Evolutionary conservation across 2,888 invertebrate species (phyloP).

Genomic region (Hemithea aestivaria): DNA sequence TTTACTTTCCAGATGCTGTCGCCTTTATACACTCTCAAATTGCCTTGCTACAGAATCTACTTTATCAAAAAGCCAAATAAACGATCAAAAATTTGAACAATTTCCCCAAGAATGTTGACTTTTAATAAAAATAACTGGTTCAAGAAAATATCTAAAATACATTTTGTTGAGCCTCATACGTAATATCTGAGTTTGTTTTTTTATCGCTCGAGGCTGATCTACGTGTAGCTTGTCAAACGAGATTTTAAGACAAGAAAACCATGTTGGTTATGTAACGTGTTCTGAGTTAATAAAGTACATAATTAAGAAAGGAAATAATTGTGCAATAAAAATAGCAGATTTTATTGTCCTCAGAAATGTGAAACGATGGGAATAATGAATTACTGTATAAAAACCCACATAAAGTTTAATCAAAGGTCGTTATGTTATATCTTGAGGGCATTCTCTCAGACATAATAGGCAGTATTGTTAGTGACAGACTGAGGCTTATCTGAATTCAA

Average conservation of each 20-base stretch:
- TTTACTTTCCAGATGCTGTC: too few relatives aligned
- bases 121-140: too few relatives aligned
- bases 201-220: slow-evolving; percentile 17
- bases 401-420: slow-evolving; percentile 12
- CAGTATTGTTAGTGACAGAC: slow-evolving; percentile 22
- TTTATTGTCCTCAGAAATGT: too few relatives aligned
- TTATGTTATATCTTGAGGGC: slow-evolving; percentile 15
- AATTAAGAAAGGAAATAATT: slow-evolving; percentile 6
- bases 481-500: slow-evolving; percentile 14
- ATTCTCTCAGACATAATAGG: slow-evolving; percentile 22
- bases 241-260: slow-evolving; percentile 15
- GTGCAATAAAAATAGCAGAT: too few relatives aligned
- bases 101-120: too few relatives aligned
- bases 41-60: too few relatives aligned
- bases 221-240: slow-evolving; percentile 4
- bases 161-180: too few relatives aligned
- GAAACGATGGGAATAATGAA: too few relatives aligned
- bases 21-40: too few relatives aligned
- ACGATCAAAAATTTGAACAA: too few relatives aligned
- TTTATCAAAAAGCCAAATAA: too few relatives aligned
- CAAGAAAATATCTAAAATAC: too few relatives aligned
- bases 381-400: not conserved
- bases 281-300: not conserved
- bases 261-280: slow-evolving; percentile 24
- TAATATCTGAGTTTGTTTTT: slow-evolving; percentile 17